These are phyloP conservation scores for Holocentrus rufus DNA, from an alignment of 2,797 vertebrate genomes.

Conservation along the genomic window DNA sequence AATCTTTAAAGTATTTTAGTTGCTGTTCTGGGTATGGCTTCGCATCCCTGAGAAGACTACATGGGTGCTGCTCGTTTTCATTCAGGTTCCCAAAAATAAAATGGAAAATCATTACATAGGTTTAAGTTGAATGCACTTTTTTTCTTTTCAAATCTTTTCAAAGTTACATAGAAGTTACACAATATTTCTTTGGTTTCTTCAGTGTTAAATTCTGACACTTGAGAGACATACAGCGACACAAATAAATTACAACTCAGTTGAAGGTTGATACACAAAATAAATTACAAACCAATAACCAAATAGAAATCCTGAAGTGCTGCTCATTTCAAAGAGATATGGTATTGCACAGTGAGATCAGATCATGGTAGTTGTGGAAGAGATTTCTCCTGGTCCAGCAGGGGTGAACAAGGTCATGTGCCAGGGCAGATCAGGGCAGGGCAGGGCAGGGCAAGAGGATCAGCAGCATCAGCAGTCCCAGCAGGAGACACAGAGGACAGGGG, in stretches of 20 bases:
- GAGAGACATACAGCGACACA: slow-evolving; percentile 22
- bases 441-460: slow-evolving; percentile 53
- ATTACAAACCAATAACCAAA: slow-evolving; percentile 27
- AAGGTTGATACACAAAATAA: slow-evolving; percentile 30
- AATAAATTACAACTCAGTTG: slow-evolving; percentile 7
- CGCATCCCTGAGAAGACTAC: slow-evolving; percentile 45
- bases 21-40: slow-evolving; percentile 38
- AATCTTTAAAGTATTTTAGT: slow-evolving; percentile 15
- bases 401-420: slow-evolving; percentile 59
- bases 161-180: neutral
- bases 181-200: slow-evolving; percentile 30
- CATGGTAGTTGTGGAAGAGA: slow-evolving; percentile 21
- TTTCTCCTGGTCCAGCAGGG: slow-evolving; percentile 54
- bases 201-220: slow-evolving; percentile 32
- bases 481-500: slow-evolving; percentile 69
- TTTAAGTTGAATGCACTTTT: neutral
- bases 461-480: slow-evolving; percentile 77
- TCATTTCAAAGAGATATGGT: slow-evolving; percentile 34
- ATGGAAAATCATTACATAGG: slow-evolving; percentile 5
- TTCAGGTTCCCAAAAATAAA: slow-evolving; percentile 40
- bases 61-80: slow-evolving; percentile 11
- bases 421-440: slow-evolving; percentile 38
- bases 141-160: neutral
- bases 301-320: slow-evolving; percentile 43
- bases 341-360: slow-evolving; percentile 43